A percentile compares a stretch with the other conserved stretches of the same genome.
These are phyloP conservation scores for Parasteatoda tepidariorum DNA, from an alignment of 1,140 invertebrate genomes.

Conservation along the genomic window DNA sequence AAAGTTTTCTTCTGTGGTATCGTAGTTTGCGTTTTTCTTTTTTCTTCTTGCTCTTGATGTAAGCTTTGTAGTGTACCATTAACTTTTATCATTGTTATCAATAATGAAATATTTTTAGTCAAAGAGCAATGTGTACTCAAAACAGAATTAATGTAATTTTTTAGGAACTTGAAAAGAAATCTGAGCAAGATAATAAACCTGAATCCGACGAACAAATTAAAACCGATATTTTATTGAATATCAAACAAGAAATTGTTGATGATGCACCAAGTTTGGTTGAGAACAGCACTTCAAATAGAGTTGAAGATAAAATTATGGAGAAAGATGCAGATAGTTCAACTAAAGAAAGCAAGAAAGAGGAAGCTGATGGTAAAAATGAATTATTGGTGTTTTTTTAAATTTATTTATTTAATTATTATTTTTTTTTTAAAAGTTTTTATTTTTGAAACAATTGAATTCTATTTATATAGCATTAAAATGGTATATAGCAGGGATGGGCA, in stretches of 20 bases:
- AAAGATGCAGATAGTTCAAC: slow-evolving; percentile 2
- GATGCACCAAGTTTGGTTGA: slow-evolving; percentile 8
- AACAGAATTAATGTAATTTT: too few species aligned
- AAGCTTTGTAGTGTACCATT: too few species aligned
- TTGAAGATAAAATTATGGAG: not conserved
- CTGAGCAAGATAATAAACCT: not conserved
- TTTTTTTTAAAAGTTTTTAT: too few species aligned
- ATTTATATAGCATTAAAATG: too few species aligned
- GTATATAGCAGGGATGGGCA: too few species aligned
- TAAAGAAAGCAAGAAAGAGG: slow-evolving; percentile 21
- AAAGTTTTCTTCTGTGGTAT: too few species aligned
- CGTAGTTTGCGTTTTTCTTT: too few species aligned
- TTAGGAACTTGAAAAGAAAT: not conserved
- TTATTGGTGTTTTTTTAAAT: not conserved
- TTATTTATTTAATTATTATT: not conserved
- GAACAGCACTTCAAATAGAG: slow-evolving; percentile 6
- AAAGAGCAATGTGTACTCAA: too few species aligned
- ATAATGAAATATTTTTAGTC: too few species aligned
- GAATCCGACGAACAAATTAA: slow-evolving; percentile 2
- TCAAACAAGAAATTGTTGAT: slow-evolving; percentile 32
- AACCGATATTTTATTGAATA: slow-evolving; percentile 25
- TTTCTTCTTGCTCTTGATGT: too few species aligned
- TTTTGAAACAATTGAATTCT: too few species aligned
- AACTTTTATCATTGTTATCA: too few species aligned
- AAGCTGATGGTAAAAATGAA: slow-evolving; percentile 13